phyloP scores from a whole-genome alignment of 2,113 vertebrate species.

The Gopherus evgoodei region DNA sequence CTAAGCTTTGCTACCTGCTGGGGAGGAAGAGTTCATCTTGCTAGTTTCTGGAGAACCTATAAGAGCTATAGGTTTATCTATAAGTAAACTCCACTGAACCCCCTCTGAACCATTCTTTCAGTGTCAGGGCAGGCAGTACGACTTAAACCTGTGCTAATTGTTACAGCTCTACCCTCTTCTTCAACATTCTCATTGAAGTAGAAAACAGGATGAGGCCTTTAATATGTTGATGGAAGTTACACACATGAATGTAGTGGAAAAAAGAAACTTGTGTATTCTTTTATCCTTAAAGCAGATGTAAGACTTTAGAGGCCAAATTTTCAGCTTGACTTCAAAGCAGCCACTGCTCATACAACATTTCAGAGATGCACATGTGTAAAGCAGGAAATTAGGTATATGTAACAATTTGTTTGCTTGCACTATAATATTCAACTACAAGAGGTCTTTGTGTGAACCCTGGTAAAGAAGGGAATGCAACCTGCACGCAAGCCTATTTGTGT shows the following conservation, averaged over 20 bases:
- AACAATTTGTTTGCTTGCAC: neutral
- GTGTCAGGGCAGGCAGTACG: slow-evolving; percentile 16
- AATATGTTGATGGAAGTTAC: neutral
- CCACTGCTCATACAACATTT: neutral
- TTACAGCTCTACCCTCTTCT: neutral
- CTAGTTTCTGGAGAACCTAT: neutral
- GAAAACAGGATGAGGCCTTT: neutral
- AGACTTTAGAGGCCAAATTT: neutral
- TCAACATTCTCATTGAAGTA: neutral
- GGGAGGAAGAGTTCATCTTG: neutral
- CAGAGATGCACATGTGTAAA: neutral
- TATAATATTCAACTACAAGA: neutral
- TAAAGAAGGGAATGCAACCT: neutral
- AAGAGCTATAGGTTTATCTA: neutral
- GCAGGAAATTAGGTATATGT: neutral
- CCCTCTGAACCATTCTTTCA: slow-evolving; percentile 30
- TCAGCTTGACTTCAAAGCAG: neutral
- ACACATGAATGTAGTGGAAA: neutral
- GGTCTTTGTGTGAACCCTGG: neutral
- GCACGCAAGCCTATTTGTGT: neutral
- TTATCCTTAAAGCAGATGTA: neutral
- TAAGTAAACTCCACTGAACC: slow-evolving; percentile 22
- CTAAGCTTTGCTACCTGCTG: neutral
- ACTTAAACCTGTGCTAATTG: neutral
- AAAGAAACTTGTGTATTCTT: neutral